These are phyloP conservation scores for Chironomus tentans DNA, from an alignment of 2,888 invertebrate genomes.

Conservation along the genomic window DNA sequence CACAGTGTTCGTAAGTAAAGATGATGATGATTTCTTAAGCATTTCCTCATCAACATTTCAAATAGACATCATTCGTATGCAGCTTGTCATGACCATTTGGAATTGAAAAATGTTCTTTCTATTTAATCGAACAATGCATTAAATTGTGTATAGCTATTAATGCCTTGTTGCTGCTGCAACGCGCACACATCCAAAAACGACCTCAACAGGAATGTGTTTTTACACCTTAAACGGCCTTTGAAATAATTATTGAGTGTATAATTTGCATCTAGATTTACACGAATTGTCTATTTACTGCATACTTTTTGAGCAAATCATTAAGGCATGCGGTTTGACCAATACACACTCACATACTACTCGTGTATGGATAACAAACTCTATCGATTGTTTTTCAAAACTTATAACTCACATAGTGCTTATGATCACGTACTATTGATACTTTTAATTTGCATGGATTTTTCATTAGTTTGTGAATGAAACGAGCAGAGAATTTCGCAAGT, in stretches of 20 bases:
- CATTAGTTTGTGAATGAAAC: too few species aligned
- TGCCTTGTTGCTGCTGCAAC: background rate
- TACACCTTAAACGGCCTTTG: background rate
- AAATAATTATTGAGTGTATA: background rate
- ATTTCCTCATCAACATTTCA: background rate
- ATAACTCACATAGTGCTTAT: too few species aligned
- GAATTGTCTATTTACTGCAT: background rate
- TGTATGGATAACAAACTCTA: too few species aligned
- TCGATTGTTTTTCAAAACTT: too few species aligned
- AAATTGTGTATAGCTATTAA: background rate
- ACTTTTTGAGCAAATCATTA: background rate
- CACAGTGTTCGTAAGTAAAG: too few species aligned
- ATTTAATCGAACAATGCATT: background rate
- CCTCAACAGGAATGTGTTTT: conserved; percentile 5
- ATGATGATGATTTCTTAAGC: too few species aligned
- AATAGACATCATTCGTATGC: background rate
- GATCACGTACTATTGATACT: too few species aligned
- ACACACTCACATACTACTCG: too few species aligned
- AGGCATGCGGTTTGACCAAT: background rate
- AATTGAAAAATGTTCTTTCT: background rate
- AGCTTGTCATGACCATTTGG: background rate
- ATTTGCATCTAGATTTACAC: background rate
- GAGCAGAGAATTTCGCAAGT: too few species aligned
- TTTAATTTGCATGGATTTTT: too few species aligned
- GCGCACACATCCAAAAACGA: background rate